Percentiles rank a stretch among this genome's conserved stretches.
phyloP scores from a whole-genome alignment of 1,140 invertebrate species.

The Tribolium madens region DNA sequence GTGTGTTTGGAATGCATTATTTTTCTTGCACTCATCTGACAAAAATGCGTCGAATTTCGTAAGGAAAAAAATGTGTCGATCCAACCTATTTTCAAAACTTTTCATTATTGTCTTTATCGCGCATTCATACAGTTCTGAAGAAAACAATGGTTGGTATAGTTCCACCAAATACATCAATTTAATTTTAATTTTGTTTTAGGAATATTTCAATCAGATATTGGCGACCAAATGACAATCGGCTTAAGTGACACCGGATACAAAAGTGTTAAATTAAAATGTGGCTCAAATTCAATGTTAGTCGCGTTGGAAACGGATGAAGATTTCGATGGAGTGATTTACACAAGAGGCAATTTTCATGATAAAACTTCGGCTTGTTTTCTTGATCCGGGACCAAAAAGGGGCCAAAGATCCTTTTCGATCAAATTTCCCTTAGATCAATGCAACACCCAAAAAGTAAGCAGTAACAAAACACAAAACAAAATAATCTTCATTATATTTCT shows the following conservation, averaged over 20 bases:
- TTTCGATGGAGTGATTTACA: slow-evolving; percentile 74
- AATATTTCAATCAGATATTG: slow-evolving; percentile 69
- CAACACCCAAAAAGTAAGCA: slow-evolving; percentile 67
- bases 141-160: not conserved
- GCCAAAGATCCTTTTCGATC: slow-evolving; percentile 67
- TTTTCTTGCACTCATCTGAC: not conserved
- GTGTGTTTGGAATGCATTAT: not conserved
- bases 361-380: slow-evolving; percentile 70
- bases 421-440: slow-evolving; percentile 71
- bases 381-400: slow-evolving; percentile 63
- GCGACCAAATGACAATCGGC: slow-evolving; percentile 70
- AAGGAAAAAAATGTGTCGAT: slow-evolving; percentile 1
- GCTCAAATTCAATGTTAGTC: slow-evolving; percentile 70
- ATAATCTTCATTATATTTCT: not conserved
- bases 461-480: slow-evolving; percentile 13
- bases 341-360: slow-evolving; percentile 72
- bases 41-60: slow-evolving; percentile 2
- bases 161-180: not conserved
- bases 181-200: slow-evolving; percentile 57
- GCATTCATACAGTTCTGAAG: not conserved
- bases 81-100: not conserved
- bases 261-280: slow-evolving; percentile 69
- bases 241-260: slow-evolving; percentile 70
- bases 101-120: not conserved
- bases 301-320: slow-evolving; percentile 69